Conservation (phyloP, 2,113 vertebrate species). For the Lepidothrix coronata region DNA sequence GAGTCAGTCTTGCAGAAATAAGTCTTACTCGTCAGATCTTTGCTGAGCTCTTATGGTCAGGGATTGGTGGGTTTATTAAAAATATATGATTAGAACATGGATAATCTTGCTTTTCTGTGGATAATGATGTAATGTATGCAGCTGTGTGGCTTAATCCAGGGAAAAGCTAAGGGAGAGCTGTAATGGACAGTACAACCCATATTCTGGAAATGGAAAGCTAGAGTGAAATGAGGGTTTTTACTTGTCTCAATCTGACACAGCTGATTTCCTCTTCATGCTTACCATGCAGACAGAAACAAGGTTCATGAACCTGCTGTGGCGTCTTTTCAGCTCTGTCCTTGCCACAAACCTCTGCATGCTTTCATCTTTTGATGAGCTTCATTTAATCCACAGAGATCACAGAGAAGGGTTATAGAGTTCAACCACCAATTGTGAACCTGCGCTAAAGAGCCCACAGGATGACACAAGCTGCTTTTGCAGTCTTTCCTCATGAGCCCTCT, state of each 20-base stretch:
- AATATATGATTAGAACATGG: conserved; percentile 50
- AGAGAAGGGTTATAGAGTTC: background rate
- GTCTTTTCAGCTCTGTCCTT: background rate
- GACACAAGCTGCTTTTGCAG: background rate
- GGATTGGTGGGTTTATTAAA: conserved; percentile 42
- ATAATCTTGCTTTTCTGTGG: conserved; percentile 37
- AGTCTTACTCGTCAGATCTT: background rate
- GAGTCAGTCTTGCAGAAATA: background rate
- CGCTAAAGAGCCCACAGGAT: background rate
- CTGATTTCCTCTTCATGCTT: background rate
- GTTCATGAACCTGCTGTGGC: background rate
- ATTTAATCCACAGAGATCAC: background rate
- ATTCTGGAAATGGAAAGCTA: background rate
- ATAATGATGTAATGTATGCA: conserved; percentile 54
- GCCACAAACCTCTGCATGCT: background rate
- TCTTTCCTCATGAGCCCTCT: background rate
- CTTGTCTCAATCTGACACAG: background rate
- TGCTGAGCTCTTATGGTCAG: background rate
- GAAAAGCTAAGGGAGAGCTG: background rate
- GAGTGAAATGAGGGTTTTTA: background rate
- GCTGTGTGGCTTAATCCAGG: conserved; percentile 9
- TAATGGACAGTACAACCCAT: background rate
- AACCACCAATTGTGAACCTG: background rate
- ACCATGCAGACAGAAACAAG: background rate
- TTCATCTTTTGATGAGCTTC: background rate